Evolutionary conservation across 2,888 invertebrate species (phyloP), one percentile per base, ranked within the genome.

Genomic region (Epinotia demarniana): DNA sequence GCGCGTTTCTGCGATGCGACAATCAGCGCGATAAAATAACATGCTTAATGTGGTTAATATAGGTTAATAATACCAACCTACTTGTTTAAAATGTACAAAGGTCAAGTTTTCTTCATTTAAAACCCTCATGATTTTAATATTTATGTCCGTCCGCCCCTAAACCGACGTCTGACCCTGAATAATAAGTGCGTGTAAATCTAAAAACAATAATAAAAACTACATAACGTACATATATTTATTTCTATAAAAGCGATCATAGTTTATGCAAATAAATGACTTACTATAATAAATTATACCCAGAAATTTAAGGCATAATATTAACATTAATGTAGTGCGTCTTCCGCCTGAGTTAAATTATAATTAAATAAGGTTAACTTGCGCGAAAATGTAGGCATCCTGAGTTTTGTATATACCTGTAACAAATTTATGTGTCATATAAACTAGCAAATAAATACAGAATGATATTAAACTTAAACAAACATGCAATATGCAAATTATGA

Each of bases 401-500:
- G 73, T 67, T 61, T 73, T 73, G 73, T 61, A 66, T 23, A 66
- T 72, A 73, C 73, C 73, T 73, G 73, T 43, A 73, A 73, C 73
- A 73, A 73, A 61, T 18, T 33, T 73, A 61, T 13, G 58, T 69
- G 23, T 58, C 57, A 68, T 39, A 64, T 49, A 64, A 16, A 64
- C 23, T 27, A 23, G 49, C 23, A 27, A 27, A 16, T 5, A 53
- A 53, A 53, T 53, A 53, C 53, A 53, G n/a, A 53, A 53, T 8
- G n/a, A 53, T 53, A 53, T 27, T 27, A 27, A 27, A 27, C 23
- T 27, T n/a, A n/a, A 39, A 39, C 53, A n/a, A 1, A 53, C 8
- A n/a, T 53, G 8, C 12, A 53, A 53, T 53, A 9, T 39, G 9
- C 39, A 39, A 39, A 39, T 39, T 39, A 39, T 39, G 9, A 9